Base-by-base conservation (phyloP, 2,888 invertebrate genomes). In the Ophion obscuratus region DNA sequence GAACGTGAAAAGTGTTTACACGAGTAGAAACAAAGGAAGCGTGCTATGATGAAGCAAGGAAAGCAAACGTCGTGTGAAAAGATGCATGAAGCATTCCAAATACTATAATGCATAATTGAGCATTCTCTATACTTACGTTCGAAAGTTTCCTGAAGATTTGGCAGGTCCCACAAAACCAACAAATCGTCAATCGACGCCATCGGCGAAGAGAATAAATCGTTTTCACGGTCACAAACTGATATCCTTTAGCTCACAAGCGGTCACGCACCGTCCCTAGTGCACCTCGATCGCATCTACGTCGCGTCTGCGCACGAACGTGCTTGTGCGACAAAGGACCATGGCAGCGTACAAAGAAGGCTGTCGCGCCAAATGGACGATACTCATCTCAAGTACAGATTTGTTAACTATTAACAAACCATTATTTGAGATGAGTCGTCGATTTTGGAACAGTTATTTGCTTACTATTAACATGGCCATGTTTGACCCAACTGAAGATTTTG, bases 321-420 rank as follows among this genome's bases (percentile, higher is more conserved):
- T 40, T 40, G 4, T 68, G 14, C 0, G 68, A 68, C 47, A 53
- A 71, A 71, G 71, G 44, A 10, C 44, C 31, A 57, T n/a, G 66
- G 53, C 27, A 14, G 31, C 14, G 31, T 3, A 71, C 27, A 71
- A 71, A 71, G 57, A 14, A 53, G 20, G 2, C 24, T 2, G 71
- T 53, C 20, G 44, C 68, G 68, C 44, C 68, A 68, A 31, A 40
- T 68, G 17, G 7, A 20, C 20, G 68, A 68, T 44, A 44, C 40
- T 68, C 7, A 20, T 68, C 44, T 68, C 68, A 68, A 68, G 20
- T 68, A 68, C 44, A 53, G 24, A 71, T 71, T 57, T 27, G 57
- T 71, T 71, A 57, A 71, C 71, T 27, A 27, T 71, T 71, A 71
- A 10, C 47, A 57, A 53, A 57, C 57, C 6, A 17, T 24, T 53